These are phyloP conservation scores for Pristiophorus japonicus DNA, from an alignment of 2,113 vertebrate genomes.

Conservation along the genomic window DNA sequence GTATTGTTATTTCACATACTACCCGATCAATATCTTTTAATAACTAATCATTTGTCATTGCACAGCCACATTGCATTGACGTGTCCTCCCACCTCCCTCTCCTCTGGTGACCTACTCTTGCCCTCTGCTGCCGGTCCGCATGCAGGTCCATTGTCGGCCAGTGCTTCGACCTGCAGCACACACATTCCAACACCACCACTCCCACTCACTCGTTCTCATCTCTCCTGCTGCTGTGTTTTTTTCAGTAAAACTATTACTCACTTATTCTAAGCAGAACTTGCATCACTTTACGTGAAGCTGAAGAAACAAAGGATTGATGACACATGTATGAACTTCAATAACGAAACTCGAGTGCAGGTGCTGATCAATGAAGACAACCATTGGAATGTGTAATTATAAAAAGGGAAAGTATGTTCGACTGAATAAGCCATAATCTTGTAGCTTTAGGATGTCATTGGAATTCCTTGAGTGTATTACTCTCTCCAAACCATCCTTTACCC, in stretches of 20 bases:
- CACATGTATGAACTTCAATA: background rate
- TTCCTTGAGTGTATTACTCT: background rate
- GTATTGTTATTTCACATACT: background rate
- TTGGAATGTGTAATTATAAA: background rate
- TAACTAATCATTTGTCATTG: background rate
- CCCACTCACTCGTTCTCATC: too few relatives aligned
- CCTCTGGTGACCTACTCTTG: background rate
- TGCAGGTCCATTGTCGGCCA: background rate
- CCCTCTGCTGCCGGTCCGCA: too few relatives aligned
- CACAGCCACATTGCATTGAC: too few relatives aligned
- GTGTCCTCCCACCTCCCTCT: background rate
- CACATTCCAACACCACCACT: background rate
- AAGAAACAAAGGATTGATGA: background rate
- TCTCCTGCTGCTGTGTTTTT: background rate
- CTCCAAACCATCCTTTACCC: background rate
- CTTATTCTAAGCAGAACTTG: background rate
- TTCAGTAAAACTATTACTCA: background rate
- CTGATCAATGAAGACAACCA: background rate
- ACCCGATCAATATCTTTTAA: background rate
- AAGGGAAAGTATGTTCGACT: background rate
- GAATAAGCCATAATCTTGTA: background rate
- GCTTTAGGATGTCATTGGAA: background rate
- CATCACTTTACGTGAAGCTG: background rate
- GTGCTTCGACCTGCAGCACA: background rate
- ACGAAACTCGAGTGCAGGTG: background rate